phyloP scores from a whole-genome alignment of 2,113 vertebrate genomes.

The Chloropsis cyanopogon region DNA sequence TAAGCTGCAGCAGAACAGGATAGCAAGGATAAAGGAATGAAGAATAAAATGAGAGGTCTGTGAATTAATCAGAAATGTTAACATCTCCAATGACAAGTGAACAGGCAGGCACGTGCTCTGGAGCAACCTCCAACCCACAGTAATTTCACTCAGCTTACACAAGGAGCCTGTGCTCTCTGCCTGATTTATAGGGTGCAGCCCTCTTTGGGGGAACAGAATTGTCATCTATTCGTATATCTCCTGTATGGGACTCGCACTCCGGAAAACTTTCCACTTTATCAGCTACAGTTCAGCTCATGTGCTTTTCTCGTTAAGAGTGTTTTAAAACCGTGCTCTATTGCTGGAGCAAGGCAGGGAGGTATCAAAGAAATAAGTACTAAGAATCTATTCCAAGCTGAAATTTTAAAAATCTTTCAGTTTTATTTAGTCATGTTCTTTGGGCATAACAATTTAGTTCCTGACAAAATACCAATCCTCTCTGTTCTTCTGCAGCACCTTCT shows the following conservation, averaged over 20 bases:
- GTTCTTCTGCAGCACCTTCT: not conserved
- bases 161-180: constrained; percentile 62
- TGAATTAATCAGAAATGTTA: constrained; percentile 82
- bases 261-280: constrained; percentile 69
- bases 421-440: not conserved
- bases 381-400: not conserved
- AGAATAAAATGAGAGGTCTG: constrained; percentile 75
- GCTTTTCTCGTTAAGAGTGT: constrained; percentile 33
- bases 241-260: constrained; percentile 68
- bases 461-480: not conserved
- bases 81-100: constrained; percentile 76
- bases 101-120: constrained; percentile 75
- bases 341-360: constrained; percentile 7
- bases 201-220: constrained; percentile 70
- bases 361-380: not conserved
- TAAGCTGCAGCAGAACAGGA: constrained; percentile 70
- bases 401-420: not conserved
- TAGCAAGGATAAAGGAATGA: constrained; percentile 75
- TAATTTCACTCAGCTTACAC: constrained; percentile 67
- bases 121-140: constrained; percentile 72
- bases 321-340: constrained; percentile 1
- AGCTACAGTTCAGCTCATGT: constrained; percentile 48
- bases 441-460: not conserved
- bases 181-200: constrained; percentile 77
- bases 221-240: constrained; percentile 76